phyloP scores from a whole-genome alignment of 2,797 vertebrate genomes.

The Phrynocephalus vlangalii region DNA sequence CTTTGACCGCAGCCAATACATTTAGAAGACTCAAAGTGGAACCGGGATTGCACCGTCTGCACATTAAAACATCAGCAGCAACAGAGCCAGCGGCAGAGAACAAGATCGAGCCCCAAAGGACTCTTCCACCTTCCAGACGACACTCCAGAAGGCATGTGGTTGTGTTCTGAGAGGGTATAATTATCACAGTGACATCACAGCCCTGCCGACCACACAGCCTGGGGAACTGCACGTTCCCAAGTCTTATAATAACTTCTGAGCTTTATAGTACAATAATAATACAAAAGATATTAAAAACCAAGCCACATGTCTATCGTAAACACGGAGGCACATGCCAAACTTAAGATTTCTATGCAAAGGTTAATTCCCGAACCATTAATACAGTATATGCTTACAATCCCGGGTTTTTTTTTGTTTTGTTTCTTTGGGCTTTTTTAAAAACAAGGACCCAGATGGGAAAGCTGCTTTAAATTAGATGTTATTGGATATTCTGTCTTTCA shows the following conservation, averaged over 20 bases:
- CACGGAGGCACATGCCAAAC: not conserved
- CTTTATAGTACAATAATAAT: slow-evolving; percentile 6
- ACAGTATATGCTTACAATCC: not conserved
- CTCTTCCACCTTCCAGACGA: not conserved
- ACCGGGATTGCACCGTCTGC: not conserved
- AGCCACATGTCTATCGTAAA: not conserved
- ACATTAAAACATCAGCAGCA: not conserved
- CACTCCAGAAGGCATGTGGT: slow-evolving; percentile 9
- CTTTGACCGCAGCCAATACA: not conserved
- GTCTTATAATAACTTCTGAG: slow-evolving; percentile 1
- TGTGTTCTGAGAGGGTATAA: not conserved
- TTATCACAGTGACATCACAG: not conserved
- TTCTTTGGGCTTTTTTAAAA: slow-evolving; percentile 2
- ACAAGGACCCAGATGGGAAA: not conserved
- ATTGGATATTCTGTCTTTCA: not conserved
- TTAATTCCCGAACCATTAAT: not conserved
- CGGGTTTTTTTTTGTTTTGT: not conserved
- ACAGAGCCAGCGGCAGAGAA: not conserved
- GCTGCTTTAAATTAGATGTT: slow-evolving; percentile 18
- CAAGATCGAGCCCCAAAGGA: not conserved
- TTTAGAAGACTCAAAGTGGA: not conserved
- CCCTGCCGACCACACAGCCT: slow-evolving; percentile 31
- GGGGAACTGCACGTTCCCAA: slow-evolving; percentile 25
- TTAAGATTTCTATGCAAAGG: not conserved
- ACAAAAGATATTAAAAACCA: slow-evolving; percentile 16